Evolutionary conservation across 2,113 vertebrate genomes (phyloP), one percentile per base, ranked within the genome.

Genomic region (Chaetops frenatus): DNA sequence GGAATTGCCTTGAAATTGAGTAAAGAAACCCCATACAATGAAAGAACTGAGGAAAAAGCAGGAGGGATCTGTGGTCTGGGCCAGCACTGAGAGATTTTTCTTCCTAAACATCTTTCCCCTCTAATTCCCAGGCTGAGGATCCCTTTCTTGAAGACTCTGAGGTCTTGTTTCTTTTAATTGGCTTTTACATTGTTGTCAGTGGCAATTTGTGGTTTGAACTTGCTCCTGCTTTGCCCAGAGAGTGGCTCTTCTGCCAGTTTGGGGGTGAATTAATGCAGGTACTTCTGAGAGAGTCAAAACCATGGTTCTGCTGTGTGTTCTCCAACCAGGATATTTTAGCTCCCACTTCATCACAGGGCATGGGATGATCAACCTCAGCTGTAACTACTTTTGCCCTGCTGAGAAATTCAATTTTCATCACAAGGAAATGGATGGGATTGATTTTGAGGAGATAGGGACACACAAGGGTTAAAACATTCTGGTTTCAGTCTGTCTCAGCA

Each of bases 281-380:
- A 3, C 28, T 47, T 47, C 3, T 31, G 44, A 85, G 24, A 0
- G 1, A 50, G 40, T 15, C 2, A 2, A 12, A 67, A 12, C 1
- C 36, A 1, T 7, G 12, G 9, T n/a, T 24, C 50, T 64, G 42
- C 45, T 28, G 0, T 4, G 10, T 18, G 3, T 33, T 72, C 81
- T 53, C 58, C 40, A 42, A 5, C 25, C 6, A 12, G 71, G 33
- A 29, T 12, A 1, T 33, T 54, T 38, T 1, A 51, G 22, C 9
- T 88, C 28, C 9, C 10, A 0, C 28, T 36, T 65, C 4, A 2
- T 58, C 36, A 36, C 27, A 38, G 44, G 1, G 1, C 3, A 1
- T 27, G 40, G 17, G 45, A 17, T 51, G 31, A 38, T 33, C 19
- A 78, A 14, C 48, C 38, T 56, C 54, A 28, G 5, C 58, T 33